These are phyloP conservation scores for Candoia aspera DNA, from an alignment of 2,113 vertebrate genomes.

Conservation along the genomic window DNA sequence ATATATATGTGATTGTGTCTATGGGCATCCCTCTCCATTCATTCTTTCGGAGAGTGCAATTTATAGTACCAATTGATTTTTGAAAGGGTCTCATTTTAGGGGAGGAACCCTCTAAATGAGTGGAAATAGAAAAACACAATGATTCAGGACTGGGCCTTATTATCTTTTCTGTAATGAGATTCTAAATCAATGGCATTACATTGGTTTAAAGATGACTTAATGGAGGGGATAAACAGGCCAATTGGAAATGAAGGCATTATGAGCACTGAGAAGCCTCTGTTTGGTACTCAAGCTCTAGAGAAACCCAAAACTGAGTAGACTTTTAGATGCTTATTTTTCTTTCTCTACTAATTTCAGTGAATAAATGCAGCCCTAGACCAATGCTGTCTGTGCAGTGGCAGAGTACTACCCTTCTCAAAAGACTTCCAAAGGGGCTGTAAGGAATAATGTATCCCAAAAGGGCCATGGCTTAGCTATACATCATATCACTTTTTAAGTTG, in stretches of 20 bases:
- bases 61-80: constrained; percentile 45
- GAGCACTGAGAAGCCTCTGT: constrained; percentile 40
- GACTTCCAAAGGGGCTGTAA: neutral
- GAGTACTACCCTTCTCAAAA: neutral
- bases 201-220: constrained; percentile 35
- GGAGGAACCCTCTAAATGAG: constrained; percentile 20
- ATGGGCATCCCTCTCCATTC: neutral
- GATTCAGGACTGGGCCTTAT: constrained; percentile 27
- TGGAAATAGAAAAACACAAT: constrained; percentile 43
- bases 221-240: constrained; percentile 29
- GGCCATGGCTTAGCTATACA: neutral
- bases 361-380: neutral
- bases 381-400: neutral
- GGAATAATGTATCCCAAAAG: neutral
- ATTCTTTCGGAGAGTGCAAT: constrained; percentile 48
- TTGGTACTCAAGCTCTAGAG: constrained; percentile 30
- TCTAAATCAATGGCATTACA: neutral
- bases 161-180: constrained; percentile 23
- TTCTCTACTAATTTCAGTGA: neutral
- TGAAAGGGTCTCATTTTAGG: constrained; percentile 40
- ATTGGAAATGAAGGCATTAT: constrained; percentile 32
- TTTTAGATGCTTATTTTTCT: constrained; percentile 4
- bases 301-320: constrained; percentile 33
- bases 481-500: neutral
- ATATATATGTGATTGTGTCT: neutral